Evolutionary conservation across 2,113 vertebrate genomes (phyloP).

Genomic region (Canis aureus): DNA sequence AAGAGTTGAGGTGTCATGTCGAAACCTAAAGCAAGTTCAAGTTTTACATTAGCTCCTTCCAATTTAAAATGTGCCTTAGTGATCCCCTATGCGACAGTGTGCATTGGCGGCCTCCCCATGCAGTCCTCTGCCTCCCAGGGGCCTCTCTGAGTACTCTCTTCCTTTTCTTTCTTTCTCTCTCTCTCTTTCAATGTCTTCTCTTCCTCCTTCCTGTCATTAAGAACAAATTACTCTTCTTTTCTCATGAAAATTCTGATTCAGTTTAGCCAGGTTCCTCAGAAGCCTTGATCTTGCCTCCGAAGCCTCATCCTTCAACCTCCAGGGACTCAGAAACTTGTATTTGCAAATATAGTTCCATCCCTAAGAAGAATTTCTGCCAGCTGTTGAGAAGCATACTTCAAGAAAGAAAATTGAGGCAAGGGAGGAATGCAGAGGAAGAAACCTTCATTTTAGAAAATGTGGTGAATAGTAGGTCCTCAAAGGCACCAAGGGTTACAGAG

Average conservation of each 20-base stretch:
- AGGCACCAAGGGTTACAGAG: too few species aligned
- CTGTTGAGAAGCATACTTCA: background rate
- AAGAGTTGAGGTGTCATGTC: background rate
- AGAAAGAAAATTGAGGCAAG: background rate
- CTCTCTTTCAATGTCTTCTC: background rate
- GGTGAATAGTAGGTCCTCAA: background rate
- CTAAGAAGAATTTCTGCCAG: background rate
- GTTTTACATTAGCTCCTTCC: background rate
- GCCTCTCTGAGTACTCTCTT: background rate
- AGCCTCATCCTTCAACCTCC: background rate
- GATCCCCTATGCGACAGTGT: fast-evolving
- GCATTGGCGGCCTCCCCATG: background rate
- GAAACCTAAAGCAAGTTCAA: background rate
- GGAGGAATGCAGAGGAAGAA: background rate
- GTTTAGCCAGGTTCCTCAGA: background rate
- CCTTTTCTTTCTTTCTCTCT: background rate
- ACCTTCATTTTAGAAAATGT: background rate
- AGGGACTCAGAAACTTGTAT: background rate
- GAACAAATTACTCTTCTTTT: background rate
- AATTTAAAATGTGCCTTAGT: background rate
- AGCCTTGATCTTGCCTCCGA: background rate
- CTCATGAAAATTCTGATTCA: background rate
- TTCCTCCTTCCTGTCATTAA: background rate
- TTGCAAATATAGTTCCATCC: background rate
- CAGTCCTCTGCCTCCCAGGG: background rate